These are phyloP conservation scores for Embiotoca jacksoni DNA, from an alignment of 2,113 vertebrate genomes.

Conservation along the genomic window DNA sequence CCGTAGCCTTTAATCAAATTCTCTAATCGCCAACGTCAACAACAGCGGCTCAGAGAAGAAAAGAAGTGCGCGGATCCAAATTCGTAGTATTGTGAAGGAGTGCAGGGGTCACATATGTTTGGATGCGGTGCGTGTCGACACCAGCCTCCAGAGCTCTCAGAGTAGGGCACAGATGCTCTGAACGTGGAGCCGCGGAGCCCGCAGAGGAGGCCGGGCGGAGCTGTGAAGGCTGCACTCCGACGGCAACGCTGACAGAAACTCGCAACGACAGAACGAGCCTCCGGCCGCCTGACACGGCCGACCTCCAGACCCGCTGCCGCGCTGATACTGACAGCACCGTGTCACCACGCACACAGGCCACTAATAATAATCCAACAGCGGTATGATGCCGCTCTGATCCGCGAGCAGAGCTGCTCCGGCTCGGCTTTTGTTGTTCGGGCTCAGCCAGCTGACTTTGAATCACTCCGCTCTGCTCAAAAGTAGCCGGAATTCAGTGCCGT, in stretches of 20 bases:
- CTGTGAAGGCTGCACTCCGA: conserved; percentile 46
- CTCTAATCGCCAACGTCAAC: neutral
- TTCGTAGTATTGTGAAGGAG: neutral
- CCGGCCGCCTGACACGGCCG: conserved; percentile 37
- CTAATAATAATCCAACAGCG: conserved; percentile 49
- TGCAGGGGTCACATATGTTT: conserved; percentile 59
- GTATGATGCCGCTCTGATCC: conserved; percentile 23
- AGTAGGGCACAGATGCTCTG: conserved; percentile 69
- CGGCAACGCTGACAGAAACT: conserved; percentile 53
- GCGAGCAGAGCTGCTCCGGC: neutral
- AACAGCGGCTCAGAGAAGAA: neutral
- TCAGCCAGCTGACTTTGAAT: conserved; percentile 5
- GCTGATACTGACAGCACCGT: conserved; percentile 41
- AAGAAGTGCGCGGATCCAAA: neutral
- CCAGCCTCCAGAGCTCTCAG: conserved; percentile 37
- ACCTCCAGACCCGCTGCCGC: conserved; percentile 56
- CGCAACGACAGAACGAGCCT: conserved; percentile 60
- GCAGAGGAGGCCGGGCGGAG: conserved; percentile 34
- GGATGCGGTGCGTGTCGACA: conserved; percentile 15
- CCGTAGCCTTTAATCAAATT: neutral
- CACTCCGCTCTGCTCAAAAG: neutral
- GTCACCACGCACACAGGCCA: conserved; percentile 39
- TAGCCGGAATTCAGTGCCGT: neutral
- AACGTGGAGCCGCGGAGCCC: conserved; percentile 23
- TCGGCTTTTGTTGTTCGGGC: neutral